Conservation (phyloP, 2,113 vertebrate species). For the Aspidoscelis tigris region DNA sequence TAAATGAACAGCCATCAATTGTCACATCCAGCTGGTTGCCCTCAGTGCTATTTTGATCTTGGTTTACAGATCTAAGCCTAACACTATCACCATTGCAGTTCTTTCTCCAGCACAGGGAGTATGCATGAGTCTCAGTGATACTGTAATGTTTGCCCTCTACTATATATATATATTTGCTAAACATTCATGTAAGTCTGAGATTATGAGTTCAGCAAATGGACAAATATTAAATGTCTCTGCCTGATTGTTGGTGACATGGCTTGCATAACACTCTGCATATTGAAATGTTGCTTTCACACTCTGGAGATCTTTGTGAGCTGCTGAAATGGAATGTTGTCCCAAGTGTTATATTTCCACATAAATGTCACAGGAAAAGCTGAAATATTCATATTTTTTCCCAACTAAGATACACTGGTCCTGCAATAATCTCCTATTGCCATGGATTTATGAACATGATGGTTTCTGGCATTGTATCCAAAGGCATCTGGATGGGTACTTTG, state of each 20-base stretch:
- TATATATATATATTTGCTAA: not conserved
- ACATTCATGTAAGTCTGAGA: not conserved
- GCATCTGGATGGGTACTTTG: constrained; percentile 26
- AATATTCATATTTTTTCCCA: constrained; percentile 20
- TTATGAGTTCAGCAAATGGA: accelerated
- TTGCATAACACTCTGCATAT: accelerated
- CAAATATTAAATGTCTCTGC: not conserved
- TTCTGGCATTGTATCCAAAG: constrained; percentile 20
- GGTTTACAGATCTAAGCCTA: not conserved
- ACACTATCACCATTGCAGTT: too few species aligned
- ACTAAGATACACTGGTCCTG: not conserved
- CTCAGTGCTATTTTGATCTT: too few species aligned
- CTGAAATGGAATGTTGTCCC: not conserved
- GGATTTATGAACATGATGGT: constrained; percentile 29
- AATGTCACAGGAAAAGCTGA: constrained; percentile 24
- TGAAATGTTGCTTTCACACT: not conserved
- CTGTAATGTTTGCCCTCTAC: accelerated
- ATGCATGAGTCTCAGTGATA: not conserved
- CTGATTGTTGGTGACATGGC: not conserved
- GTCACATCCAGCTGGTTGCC: too few species aligned
- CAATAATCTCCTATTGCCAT: constrained; percentile 16
- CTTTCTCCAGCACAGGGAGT: not conserved
- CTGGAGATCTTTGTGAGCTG: not conserved
- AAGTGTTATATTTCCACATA: accelerated
- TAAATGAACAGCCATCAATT: too few species aligned